Conservation (phyloP, 2,888 invertebrate genomes). For the Nebria brevicollis region DNA sequence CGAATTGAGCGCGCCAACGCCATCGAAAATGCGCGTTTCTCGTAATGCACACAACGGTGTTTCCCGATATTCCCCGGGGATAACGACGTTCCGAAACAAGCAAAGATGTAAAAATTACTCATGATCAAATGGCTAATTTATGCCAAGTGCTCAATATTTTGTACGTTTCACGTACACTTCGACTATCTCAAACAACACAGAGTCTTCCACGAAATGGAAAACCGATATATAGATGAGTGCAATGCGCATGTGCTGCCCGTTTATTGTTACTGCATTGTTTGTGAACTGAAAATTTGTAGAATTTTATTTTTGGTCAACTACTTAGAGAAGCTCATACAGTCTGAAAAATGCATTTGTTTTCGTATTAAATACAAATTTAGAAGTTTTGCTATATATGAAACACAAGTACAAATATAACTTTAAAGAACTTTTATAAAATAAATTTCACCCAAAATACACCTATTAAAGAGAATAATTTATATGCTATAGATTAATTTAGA, state of each 20-base stretch:
- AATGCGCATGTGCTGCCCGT: conserved; percentile 16
- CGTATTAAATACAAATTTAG: not conserved
- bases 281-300: conserved; percentile 37
- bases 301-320: conserved; percentile 31
- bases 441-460: too few species aligned
- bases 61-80: conserved; percentile 14
- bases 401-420: too few species aligned
- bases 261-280: conserved; percentile 44
- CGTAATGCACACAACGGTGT: conserved; percentile 17
- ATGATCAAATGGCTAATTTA: conserved; percentile 34
- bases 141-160: conserved; percentile 29
- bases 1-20: not conserved
- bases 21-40: conserved; percentile 16
- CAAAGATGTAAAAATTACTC: conserved; percentile 30
- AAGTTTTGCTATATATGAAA: not conserved
- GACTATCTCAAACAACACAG: not conserved
- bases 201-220: not conserved
- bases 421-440: too few species aligned
- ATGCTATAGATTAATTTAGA: too few species aligned
- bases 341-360: conserved; percentile 36
- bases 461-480: too few species aligned
- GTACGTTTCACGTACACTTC: not conserved
- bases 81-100: not conserved
- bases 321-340: conserved; percentile 17
- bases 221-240: not conserved